phyloP scores from a whole-genome alignment of 1,140 invertebrate genomes.

The Cepaea nemoralis region DNA sequence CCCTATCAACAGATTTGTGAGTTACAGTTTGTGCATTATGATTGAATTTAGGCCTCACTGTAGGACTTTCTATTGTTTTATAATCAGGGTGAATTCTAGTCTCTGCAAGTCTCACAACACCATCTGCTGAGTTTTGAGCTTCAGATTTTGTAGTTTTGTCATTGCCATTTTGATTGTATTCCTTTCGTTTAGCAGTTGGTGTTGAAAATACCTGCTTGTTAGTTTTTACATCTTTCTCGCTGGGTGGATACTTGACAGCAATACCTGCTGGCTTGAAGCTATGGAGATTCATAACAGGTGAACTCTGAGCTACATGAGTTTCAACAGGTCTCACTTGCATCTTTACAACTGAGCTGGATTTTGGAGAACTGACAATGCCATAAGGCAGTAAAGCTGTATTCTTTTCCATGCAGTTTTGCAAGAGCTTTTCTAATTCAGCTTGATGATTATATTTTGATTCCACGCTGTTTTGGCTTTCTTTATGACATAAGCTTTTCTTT shows the following conservation, averaged over 20 bases:
- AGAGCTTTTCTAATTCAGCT: background rate
- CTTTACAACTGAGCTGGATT: conserved; percentile 2
- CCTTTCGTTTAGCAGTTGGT: background rate
- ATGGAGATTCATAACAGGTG: conserved; percentile 23
- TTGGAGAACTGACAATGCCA: conserved; percentile 19
- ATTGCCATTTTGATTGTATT: background rate
- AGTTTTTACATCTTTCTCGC: background rate
- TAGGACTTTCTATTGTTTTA: background rate
- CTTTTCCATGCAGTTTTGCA: conserved; percentile 18
- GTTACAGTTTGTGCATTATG: background rate
- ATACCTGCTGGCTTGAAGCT: conserved; percentile 26
- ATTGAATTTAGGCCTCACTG: background rate
- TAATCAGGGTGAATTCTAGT: background rate
- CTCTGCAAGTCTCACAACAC: conserved; percentile 4
- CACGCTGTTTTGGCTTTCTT: background rate
- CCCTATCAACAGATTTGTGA: conserved; percentile 35
- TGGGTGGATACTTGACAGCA: conserved; percentile 5
- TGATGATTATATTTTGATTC: background rate
- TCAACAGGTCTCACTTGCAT: conserved; percentile 32
- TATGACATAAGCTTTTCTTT: background rate
- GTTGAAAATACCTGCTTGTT: background rate
- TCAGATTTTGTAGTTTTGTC: background rate
- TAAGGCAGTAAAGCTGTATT: background rate
- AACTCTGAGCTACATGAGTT: conserved; percentile 32
- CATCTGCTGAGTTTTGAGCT: background rate